These are phyloP conservation scores for Callimorpha dominula DNA, from an alignment of 2,888 invertebrate genomes.

Conservation along the genomic window DNA sequence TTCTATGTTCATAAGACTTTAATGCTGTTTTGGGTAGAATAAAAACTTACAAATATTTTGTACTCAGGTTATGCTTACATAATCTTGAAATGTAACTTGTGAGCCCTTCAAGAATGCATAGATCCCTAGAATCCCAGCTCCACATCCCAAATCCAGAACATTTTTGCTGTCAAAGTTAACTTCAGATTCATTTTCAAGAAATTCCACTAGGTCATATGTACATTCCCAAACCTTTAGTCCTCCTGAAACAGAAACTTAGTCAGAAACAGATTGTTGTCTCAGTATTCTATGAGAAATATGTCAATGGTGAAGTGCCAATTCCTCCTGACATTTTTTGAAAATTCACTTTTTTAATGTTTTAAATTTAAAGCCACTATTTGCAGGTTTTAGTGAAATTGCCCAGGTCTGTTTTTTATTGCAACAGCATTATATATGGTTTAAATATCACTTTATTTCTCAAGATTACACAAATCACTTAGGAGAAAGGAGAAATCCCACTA, in stretches of 20 bases:
- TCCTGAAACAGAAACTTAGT: slow-evolving; percentile 84
- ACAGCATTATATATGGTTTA: too few relatives aligned
- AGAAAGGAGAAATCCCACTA: too few relatives aligned
- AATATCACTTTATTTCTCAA: too few relatives aligned
- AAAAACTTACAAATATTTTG: slow-evolving; percentile 5
- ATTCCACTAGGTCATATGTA: slow-evolving; percentile 92
- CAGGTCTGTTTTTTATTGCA: too few relatives aligned
- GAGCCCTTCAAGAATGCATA: slow-evolving; percentile 90
- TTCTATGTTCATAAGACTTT: too few relatives aligned
- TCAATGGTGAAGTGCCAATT: too few relatives aligned
- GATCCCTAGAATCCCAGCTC: slow-evolving; percentile 95
- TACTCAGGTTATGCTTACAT: slow-evolving; percentile 88
- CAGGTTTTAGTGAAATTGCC: too few relatives aligned
- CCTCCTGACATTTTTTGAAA: too few relatives aligned
- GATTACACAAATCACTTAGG: too few relatives aligned
- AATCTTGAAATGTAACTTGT: slow-evolving; percentile 96
- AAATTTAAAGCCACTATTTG: too few relatives aligned
- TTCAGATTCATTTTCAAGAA: slow-evolving; percentile 77
- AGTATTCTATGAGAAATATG: not conserved
- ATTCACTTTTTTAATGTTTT: too few relatives aligned
- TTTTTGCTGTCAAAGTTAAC: slow-evolving; percentile 79
- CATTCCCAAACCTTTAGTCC: slow-evolving; percentile 99
- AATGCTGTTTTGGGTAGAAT: not conserved
- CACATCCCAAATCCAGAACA: slow-evolving; percentile 97
- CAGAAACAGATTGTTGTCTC: not conserved